Conservation (phyloP, 2,888 invertebrate species). For the Meganola albula region DNA sequence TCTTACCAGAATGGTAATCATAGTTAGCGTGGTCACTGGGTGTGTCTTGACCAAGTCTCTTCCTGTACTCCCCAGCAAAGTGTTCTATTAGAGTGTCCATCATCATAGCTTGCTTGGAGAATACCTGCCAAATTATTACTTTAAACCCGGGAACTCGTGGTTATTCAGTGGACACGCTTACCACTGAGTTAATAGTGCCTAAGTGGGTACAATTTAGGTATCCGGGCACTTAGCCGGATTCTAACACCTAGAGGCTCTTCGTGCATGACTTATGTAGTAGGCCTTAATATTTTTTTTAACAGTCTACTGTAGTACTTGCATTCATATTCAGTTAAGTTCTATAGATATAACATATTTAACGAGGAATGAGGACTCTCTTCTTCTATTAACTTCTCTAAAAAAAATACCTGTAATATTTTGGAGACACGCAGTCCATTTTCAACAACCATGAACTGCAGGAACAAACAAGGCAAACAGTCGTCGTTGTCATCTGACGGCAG, state of each 20-base stretch:
- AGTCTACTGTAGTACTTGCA: no score
- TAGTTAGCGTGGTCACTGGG: conserved; percentile 69
- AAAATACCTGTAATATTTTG: conserved; percentile 88
- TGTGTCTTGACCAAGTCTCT: conserved; percentile 73
- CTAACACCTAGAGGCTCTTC: neutral
- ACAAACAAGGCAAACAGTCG: conserved; percentile 93
- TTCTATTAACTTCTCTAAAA: no score
- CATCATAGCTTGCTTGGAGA: conserved; percentile 87
- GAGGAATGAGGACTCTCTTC: no score
- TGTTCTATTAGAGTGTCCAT: conserved; percentile 91
- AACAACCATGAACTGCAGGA: conserved; percentile 91
- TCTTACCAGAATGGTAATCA: conserved; percentile 65
- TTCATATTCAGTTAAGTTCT: no score
- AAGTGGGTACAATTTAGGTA: no score
- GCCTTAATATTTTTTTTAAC: no score
- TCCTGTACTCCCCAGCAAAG: conserved; percentile 87
- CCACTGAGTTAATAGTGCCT: no score
- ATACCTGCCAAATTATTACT: conserved; percentile 63
- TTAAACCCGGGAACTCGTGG: no score
- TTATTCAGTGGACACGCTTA: no score
- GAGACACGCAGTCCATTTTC: conserved; percentile 87
- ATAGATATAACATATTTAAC: no score
- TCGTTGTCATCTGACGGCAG: conserved; percentile 91
- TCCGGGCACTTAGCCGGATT: neutral
- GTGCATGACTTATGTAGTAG: no score